A percentile compares a stretch with the other conserved stretches of the same genome.
Conservation (phyloP, 2,797 vertebrate species). For the Parotocinclus haroldoi region DNA sequence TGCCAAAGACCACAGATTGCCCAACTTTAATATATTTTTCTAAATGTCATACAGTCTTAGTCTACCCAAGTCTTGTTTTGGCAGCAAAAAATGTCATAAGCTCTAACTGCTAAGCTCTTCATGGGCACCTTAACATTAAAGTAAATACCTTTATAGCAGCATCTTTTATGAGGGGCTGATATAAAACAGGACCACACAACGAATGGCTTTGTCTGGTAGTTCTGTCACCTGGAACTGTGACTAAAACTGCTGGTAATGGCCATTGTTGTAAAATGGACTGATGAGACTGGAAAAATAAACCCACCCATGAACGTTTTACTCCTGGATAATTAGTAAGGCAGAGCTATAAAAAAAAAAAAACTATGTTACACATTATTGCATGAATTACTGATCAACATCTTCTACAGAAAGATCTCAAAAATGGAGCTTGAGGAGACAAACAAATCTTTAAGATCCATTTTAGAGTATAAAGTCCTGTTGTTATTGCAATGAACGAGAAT, state of each 20-base stretch:
- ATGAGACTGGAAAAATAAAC: too few species aligned
- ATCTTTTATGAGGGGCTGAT: conserved; percentile 10
- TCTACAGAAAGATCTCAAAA: conserved; percentile 40
- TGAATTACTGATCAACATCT: conserved; percentile 19
- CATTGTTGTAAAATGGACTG: too few species aligned
- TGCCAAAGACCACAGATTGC: too few species aligned
- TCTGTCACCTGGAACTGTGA: not conserved
- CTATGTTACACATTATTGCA: not conserved
- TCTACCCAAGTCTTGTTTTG: conserved; percentile 3
- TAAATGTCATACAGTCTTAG: too few species aligned
- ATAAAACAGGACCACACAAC: not conserved
- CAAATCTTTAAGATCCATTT: too few species aligned
- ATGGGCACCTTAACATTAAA: conserved; percentile 3
- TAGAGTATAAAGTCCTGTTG: too few species aligned
- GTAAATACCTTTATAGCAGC: not conserved
- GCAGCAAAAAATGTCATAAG: not conserved
- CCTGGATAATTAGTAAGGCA: not conserved
- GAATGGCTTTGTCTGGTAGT: not conserved
- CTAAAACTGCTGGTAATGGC: too few species aligned
- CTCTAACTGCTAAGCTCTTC: conserved; percentile 13
- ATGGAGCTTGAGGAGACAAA: conserved; percentile 24
- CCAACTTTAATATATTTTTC: too few species aligned
- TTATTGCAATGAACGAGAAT: too few species aligned
- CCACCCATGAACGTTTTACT: too few species aligned
- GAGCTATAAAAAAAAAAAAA: not conserved